These are phyloP conservation scores for Julus scanicus DNA, from an alignment of 2,888 invertebrate species.

Conservation along the genomic window DNA sequence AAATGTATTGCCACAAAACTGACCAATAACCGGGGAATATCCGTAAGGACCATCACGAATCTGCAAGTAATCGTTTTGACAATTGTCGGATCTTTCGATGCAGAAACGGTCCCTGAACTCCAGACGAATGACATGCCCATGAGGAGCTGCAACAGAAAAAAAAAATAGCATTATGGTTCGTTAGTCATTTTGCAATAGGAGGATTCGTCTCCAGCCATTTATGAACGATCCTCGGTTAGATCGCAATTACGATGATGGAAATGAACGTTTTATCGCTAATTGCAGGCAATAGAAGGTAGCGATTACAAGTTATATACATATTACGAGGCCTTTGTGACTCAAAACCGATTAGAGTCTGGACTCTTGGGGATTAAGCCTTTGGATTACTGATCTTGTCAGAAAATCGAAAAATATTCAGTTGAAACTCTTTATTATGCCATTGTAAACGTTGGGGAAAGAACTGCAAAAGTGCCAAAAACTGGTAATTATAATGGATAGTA, in stretches of 20 bases:
- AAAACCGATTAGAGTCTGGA: constrained; percentile 12
- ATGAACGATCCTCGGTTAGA: not conserved
- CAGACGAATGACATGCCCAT: constrained; percentile 72
- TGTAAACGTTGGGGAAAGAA: not conserved
- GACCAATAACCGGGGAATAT: constrained; percentile 73
- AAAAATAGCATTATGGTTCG: not conserved
- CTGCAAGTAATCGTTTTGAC: constrained; percentile 84
- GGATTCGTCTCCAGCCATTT: not conserved
- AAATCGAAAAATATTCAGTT: constrained; percentile 28
- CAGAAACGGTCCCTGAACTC: constrained; percentile 82
- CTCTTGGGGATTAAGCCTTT: constrained; percentile 21
- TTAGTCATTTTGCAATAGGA: not conserved
- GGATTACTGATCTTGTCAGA: constrained; percentile 33
- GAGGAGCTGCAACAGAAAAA: constrained; percentile 64
- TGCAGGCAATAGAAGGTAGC: constrained; percentile 22
- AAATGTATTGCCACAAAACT: constrained; percentile 77
- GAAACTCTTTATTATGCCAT: not conserved
- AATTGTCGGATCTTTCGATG: constrained; percentile 76
- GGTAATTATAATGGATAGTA: constrained; percentile 21
- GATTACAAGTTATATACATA: constrained; percentile 33
- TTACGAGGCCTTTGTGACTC: constrained; percentile 28
- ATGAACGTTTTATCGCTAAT: constrained; percentile 14
- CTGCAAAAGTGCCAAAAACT: constrained; percentile 2
- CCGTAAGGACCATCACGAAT: constrained; percentile 84
- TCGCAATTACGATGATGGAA: constrained; percentile 27